Conservation (phyloP, 2,888 invertebrate genomes). For the Antheraea assamensis region DNA sequence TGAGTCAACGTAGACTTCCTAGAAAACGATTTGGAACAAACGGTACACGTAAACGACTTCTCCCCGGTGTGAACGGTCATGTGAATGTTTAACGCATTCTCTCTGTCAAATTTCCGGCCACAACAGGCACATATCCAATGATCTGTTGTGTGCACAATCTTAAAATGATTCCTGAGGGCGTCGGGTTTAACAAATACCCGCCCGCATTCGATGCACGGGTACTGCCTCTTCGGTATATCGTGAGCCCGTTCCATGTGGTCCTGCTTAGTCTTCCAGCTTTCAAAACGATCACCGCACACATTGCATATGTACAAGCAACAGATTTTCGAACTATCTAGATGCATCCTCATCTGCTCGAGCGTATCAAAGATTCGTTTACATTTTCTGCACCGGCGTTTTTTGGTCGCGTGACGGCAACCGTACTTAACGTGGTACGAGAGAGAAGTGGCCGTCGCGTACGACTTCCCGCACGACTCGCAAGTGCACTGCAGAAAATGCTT, state of each 20-base stretch:
- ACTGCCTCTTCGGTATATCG: slow-evolving; percentile 46
- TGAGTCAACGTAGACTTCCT: slow-evolving; percentile 59
- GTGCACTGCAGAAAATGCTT: slow-evolving; percentile 58
- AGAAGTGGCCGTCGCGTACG: slow-evolving; percentile 50
- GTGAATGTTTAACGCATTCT: slow-evolving; percentile 69
- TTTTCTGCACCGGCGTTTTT: slow-evolving; percentile 40
- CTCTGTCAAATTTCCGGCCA: slow-evolving; percentile 65
- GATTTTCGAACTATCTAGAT: slow-evolving; percentile 39
- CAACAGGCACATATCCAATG: slow-evolving; percentile 54
- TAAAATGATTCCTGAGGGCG: slow-evolving; percentile 53
- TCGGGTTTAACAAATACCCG: slow-evolving; percentile 46
- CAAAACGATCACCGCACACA: slow-evolving; percentile 55
- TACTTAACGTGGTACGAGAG: slow-evolving; percentile 46
- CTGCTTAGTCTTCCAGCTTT: slow-evolving; percentile 44
- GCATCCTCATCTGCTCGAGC: slow-evolving; percentile 47
- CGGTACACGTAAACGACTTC: slow-evolving; percentile 69
- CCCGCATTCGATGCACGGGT: slow-evolving; percentile 55
- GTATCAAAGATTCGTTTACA: slow-evolving; percentile 52
- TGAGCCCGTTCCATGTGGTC: slow-evolving; percentile 53
- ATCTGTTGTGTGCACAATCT: slow-evolving; percentile 53
- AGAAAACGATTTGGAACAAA: slow-evolving; percentile 67
- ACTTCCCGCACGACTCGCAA: slow-evolving; percentile 63
- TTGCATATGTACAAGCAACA: slow-evolving; percentile 58
- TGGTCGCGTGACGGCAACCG: slow-evolving; percentile 35
- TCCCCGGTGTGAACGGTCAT: slow-evolving; percentile 72